These are phyloP conservation scores for Geodia barretti DNA, from an alignment of 37 sponge, comb jelly and placozoan species.

Conservation along the genomic window DNA sequence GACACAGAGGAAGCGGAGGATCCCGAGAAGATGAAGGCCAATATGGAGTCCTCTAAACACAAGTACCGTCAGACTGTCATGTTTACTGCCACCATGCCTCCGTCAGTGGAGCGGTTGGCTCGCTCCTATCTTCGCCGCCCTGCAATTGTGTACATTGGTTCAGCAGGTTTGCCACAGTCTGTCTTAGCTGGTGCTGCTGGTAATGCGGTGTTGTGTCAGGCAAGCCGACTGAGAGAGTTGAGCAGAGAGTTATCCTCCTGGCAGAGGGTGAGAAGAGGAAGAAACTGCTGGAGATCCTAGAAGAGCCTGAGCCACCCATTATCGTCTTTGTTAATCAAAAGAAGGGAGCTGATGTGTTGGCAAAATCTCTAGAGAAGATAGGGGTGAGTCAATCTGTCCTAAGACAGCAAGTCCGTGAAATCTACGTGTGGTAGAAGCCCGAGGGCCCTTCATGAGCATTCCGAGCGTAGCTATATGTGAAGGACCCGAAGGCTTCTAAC, in stretches of 20 bases:
- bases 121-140: constrained; percentile 91
- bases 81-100: constrained; percentile 99
- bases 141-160: constrained; percentile 95
- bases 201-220: constrained; percentile 48
- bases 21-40: constrained; percentile 72
- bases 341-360: constrained; percentile 96
- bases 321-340: constrained; percentile 99
- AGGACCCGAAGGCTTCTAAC: no score
- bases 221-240: constrained; percentile 89
- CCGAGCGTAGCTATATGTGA: no score
- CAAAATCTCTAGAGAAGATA: constrained; percentile 94
- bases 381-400: constrained; percentile 67
- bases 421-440: no score
- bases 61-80: constrained; percentile 96
- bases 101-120: constrained; percentile 94
- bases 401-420: no score
- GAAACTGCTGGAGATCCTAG: constrained; percentile 72
- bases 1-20: constrained; percentile 93
- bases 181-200: not conserved
- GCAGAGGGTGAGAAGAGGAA: constrained; percentile 86
- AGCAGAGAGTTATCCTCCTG: constrained; percentile 88
- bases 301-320: constrained; percentile 93
- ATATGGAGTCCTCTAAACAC: constrained; percentile 84
- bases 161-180: constrained; percentile 58
- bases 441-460: no score